Conservation (phyloP, 2,113 vertebrate genomes). For the cattle (Bos taurus) region DNA sequence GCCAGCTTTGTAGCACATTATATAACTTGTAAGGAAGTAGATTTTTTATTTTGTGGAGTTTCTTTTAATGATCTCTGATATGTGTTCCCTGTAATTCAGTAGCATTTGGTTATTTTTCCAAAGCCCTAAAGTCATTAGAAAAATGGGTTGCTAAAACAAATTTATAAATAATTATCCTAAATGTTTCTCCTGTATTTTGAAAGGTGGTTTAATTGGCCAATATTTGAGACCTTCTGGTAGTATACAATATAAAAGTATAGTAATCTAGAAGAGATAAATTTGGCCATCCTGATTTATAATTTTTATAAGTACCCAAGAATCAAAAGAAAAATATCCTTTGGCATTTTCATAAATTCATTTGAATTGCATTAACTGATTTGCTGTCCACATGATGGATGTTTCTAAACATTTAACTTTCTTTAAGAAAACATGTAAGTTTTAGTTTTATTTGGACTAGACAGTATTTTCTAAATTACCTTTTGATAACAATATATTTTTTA, state of each 20-base stretch:
- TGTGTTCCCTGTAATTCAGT: background rate
- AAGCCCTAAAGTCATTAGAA: slow-evolving; percentile 1
- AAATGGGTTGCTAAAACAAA: background rate
- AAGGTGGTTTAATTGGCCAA: background rate
- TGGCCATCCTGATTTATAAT: background rate
- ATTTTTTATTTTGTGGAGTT: background rate
- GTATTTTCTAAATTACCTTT: slow-evolving; percentile 18
- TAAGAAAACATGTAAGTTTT: slow-evolving; percentile 18
- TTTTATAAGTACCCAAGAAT: slow-evolving; percentile 28
- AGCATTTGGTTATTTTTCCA: background rate
- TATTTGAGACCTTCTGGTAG: background rate
- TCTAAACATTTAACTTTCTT: slow-evolving; percentile 41
- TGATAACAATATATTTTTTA: background rate
- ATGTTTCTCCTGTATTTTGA: background rate
- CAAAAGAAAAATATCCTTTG: slow-evolving; percentile 19
- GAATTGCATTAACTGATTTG: slow-evolving; percentile 52
- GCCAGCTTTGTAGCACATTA: background rate
- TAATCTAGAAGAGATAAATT: background rate
- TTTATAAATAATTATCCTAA: slow-evolving; percentile 1
- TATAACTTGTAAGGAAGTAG: background rate
- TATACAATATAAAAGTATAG: background rate
- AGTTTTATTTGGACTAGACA: slow-evolving; percentile 47
- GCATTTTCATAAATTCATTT: slow-evolving; percentile 37
- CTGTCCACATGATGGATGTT: slow-evolving; percentile 45
- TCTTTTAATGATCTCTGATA: background rate